Base-by-base conservation (phyloP, 2,797 vertebrate species). In the Dipus sagitta region DNA sequence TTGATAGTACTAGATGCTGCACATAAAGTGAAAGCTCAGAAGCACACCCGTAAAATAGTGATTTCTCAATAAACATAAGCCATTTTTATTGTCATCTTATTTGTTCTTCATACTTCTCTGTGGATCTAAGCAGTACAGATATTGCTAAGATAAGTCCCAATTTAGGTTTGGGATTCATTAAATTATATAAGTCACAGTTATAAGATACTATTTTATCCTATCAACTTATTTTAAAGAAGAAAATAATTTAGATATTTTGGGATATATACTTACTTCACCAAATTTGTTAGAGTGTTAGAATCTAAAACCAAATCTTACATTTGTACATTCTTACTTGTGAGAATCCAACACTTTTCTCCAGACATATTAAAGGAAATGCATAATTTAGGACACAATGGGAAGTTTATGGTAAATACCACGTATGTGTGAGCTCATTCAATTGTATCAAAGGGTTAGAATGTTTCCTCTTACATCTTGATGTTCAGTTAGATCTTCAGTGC, bases 61-160 rank as follows among this genome's bases (percentile, higher is more conserved):
- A 52, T 76, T 78, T 20, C 23, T 94, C 65, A 82, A 14, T 58
- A 90, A 86, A 65, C 82, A 8, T 81, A 47, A 88, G 23, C 10
- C 85, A 4, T 42, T 81, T 9, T 52, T 77, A 18, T 47, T 68
- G 32, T 77, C n/a, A 26, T 78, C 14, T 85, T 47, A 34, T 34
- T 88, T 92, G 54, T 81, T 83, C 60, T 74, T 75, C 62, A 82
- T 72, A 82, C 7, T 68, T 20, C 72, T 81, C 76, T 68, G 12
- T 74, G 42, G 21, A 32, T 7, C 64, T 64, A 74, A 90, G 70
- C 11, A 88, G 23, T 11, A 42, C n/a, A 79, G 72, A 11, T 65
- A 79, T 47, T 58, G 82, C 42, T 26, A 92, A 84, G 30, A 88
- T 62, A 76, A 18, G 34, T 52, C 76, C 6, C n/a, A 77, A 21